Conservation (phyloP, 2,888 invertebrate species). For the Onchidella celtica region DNA sequence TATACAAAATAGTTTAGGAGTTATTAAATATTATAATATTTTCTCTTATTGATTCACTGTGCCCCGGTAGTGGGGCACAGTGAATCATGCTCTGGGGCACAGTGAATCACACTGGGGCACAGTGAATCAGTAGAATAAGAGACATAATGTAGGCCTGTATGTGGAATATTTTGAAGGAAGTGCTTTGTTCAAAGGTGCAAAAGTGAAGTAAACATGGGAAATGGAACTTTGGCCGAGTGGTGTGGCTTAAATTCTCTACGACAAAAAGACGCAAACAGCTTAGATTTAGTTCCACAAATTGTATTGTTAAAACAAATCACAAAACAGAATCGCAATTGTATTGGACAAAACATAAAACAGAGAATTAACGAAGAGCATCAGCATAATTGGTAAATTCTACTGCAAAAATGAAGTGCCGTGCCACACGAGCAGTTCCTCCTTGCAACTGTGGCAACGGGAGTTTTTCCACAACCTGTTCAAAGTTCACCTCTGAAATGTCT, state of each 20-base stretch:
- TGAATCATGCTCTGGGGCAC: conserved; percentile 3
- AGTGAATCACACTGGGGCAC: conserved; percentile 14
- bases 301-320: neutral
- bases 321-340: neutral
- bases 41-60: conserved; percentile 7
- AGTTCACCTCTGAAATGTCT: neutral
- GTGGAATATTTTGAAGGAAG: neutral
- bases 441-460: neutral
- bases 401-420: neutral
- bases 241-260: neutral
- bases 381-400: neutral
- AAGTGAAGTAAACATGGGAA: neutral
- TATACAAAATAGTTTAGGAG: neutral
- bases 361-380: neutral
- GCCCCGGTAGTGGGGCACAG: neutral
- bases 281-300: neutral
- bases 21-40: neutral
- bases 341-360: neutral
- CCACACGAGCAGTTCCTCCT: conserved; percentile 6
- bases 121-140: conserved; percentile 1
- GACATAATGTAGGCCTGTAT: neutral
- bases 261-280: neutral
- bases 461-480: neutral
- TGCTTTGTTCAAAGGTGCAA: neutral
- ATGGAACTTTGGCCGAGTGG: neutral